Conservation (phyloP, 2,888 invertebrate species). For the Luperina testacea region DNA sequence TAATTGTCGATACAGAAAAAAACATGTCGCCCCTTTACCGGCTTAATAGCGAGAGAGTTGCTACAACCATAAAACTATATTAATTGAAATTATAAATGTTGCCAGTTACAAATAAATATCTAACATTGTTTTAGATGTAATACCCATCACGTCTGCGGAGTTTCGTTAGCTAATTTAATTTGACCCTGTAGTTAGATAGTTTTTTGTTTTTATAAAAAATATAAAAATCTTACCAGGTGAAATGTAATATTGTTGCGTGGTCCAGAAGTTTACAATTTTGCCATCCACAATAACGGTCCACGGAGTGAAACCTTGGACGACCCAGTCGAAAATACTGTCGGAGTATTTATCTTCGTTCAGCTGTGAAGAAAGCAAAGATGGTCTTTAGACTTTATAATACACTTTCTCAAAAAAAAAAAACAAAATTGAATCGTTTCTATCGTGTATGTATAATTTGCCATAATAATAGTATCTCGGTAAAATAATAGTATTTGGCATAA, state of each 20-base stretch:
- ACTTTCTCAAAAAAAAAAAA: not conserved
- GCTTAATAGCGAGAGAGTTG: no score
- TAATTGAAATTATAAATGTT: no score
- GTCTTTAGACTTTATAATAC: not conserved
- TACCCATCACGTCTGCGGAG: not conserved
- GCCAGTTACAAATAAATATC: no score
- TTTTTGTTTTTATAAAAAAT: not conserved
- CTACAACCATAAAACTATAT: no score
- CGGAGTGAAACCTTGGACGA: constrained; percentile 49
- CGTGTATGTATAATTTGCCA: not conserved
- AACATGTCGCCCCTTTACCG: no score
- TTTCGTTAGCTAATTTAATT: not conserved
- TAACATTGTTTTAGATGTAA: no score
- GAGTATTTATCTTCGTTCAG: constrained; percentile 11
- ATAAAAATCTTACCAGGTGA: constrained; percentile 40
- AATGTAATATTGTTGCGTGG: constrained; percentile 51
- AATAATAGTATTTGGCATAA: not conserved
- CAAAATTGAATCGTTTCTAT: not conserved
- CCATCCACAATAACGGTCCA: constrained; percentile 46
- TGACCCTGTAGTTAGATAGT: not conserved
- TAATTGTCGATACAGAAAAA: no score
- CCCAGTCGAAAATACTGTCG: constrained; percentile 40
- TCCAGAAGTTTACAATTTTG: constrained; percentile 34
- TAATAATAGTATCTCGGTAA: not conserved
- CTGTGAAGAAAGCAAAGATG: constrained; percentile 10